Evolutionary conservation across 1,140 invertebrate genomes (phyloP).

Genomic region (Anastrepha obliqua): DNA sequence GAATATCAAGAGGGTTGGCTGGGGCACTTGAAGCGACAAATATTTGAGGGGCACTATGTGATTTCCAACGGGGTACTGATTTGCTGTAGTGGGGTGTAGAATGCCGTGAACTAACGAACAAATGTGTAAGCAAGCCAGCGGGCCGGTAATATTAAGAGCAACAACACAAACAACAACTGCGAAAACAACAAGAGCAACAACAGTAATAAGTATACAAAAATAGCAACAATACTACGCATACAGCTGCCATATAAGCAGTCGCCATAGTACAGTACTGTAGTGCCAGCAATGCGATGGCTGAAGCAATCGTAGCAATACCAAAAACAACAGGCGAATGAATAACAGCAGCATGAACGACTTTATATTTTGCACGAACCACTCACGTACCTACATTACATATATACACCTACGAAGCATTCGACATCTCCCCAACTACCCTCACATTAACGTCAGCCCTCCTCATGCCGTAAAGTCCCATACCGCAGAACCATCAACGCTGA

Average conservation of each 20-base stretch:
- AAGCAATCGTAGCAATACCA: not conserved
- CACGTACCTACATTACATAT: not conserved
- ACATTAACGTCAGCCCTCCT: not conserved
- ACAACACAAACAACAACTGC: not conserved
- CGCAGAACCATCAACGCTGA: not conserved
- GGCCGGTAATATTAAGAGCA: not conserved
- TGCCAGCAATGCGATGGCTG: not conserved
- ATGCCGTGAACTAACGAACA: conserved; percentile 5
- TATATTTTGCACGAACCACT: conserved; percentile 11
- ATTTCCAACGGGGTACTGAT: not conserved
- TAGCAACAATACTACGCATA: conserved; percentile 26
- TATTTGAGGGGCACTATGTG: conserved; percentile 5
- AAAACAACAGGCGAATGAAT: conserved; percentile 1
- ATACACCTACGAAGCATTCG: not conserved
- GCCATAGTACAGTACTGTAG: conserved; percentile 50
- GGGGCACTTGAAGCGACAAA: not conserved
- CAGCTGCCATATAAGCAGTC: conserved; percentile 3
- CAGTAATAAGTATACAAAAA: not conserved
- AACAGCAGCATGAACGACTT: conserved; percentile 2
- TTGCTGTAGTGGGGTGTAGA: conserved; percentile 12
- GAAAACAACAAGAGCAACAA: not conserved
- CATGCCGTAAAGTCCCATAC: not conserved
- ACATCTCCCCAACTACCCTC: conserved; percentile 8
- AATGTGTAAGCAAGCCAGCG: conserved; percentile 30
- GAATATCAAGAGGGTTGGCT: not conserved